Percentiles rank a stretch among this genome's conserved stretches.
These are phyloP conservation scores for Cheracebus regulus DNA, from an alignment of 2,797 vertebrate genomes.

Conservation along the genomic window DNA sequence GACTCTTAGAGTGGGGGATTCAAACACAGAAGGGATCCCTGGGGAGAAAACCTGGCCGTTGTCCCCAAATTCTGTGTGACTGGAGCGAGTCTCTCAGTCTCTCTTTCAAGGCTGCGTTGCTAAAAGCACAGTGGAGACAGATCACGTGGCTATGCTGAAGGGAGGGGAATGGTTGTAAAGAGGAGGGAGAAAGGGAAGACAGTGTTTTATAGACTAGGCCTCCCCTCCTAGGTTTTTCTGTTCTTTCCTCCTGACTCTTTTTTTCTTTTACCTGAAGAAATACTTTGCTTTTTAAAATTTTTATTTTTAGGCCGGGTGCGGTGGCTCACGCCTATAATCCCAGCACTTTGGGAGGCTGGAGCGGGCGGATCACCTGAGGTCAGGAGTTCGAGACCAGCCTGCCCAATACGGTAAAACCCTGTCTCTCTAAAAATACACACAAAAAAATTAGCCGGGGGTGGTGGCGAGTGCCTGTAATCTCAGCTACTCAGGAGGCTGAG, in stretches of 20 bases:
- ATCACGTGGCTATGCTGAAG: not conserved
- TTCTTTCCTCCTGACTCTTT: not conserved
- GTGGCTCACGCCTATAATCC: too few species aligned
- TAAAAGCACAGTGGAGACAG: not conserved
- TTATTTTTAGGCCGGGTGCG: not conserved
- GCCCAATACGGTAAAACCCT: not conserved
- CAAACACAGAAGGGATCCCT: not conserved
- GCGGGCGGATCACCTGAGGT: not conserved
- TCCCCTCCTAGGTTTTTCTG: not conserved
- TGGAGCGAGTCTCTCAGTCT: not conserved
- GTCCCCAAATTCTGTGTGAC: not conserved
- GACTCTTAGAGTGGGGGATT: not conserved
- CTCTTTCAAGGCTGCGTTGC: not conserved
- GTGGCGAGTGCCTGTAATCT: not conserved
- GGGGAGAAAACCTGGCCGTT: not conserved
- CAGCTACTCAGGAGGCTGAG: not conserved
- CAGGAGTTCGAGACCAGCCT: not conserved
- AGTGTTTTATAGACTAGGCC: not conserved
- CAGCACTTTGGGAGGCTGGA: not conserved
- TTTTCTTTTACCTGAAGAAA: constrained; percentile 24
- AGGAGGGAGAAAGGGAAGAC: not conserved
- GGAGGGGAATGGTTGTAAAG: not conserved
- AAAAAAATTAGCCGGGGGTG: not conserved
- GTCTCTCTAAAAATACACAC: not conserved
- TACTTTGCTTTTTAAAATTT: not conserved